phyloP scores from a whole-genome alignment of 2,797 vertebrate genomes.

The Crenuchus spilurus region DNA sequence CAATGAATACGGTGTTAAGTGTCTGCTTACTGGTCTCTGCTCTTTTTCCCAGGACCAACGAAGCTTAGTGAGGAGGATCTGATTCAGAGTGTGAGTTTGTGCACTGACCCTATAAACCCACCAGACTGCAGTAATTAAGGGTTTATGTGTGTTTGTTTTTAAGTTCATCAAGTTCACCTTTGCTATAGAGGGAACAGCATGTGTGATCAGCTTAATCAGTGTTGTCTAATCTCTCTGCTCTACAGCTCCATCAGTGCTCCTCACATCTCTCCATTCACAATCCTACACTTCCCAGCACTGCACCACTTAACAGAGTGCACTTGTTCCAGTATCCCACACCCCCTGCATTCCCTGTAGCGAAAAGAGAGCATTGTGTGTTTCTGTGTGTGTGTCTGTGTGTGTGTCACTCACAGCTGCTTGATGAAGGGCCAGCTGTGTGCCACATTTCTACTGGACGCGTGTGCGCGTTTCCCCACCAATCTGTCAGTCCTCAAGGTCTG shows the following conservation, averaged over 20 bases:
- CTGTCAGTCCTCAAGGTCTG: conserved; percentile 13
- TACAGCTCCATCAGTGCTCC: background rate
- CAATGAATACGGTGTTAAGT: background rate
- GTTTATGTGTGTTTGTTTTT: conserved; percentile 4
- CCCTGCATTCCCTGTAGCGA: background rate
- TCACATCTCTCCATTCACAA: conserved; percentile 12
- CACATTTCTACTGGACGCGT: conserved; percentile 32
- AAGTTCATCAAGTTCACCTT: conserved; percentile 17
- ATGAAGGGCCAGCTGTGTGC: conserved; percentile 59
- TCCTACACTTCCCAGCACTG: conserved; percentile 20
- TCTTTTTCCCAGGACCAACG: background rate
- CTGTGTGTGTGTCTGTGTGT: conserved; percentile 34
- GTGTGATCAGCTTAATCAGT: conserved; percentile 35
- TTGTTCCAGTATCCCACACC: conserved; percentile 21
- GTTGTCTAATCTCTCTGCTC: conserved; percentile 21
- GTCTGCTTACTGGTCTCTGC: background rate
- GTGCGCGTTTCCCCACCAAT: background rate
- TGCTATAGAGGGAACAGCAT: conserved; percentile 19
- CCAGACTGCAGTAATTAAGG: background rate
- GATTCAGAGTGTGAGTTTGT: background rate
- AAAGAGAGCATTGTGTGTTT: conserved; percentile 23
- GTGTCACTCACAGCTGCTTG: conserved; percentile 49
- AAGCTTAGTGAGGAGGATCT: conserved; percentile 16
- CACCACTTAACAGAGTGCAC: conserved; percentile 21
- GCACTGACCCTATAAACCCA: background rate